Evolutionary conservation across 2,797 vertebrate species (phyloP).

Genomic region (Esox lucius): DNA sequence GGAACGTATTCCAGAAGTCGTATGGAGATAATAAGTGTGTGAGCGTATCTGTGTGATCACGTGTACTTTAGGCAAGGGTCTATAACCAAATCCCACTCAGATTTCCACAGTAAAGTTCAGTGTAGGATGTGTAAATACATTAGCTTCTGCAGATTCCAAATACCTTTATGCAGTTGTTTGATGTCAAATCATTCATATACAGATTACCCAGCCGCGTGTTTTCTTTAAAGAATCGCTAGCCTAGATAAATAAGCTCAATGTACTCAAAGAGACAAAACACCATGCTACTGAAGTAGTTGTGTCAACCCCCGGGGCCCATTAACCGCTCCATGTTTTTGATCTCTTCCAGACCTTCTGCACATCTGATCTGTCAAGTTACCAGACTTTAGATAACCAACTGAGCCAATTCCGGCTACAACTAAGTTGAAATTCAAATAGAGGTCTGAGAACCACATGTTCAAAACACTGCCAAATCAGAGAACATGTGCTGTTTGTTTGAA

Average conservation of each 20-base stretch:
- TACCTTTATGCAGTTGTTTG: not conserved
- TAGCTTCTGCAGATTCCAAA: not conserved
- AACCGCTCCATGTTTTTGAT: too few relatives aligned
- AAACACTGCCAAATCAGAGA: not conserved
- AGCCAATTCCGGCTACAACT: too few relatives aligned
- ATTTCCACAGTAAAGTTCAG: not conserved
- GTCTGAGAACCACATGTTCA: too few relatives aligned
- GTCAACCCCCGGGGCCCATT: not conserved
- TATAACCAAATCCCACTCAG: not conserved
- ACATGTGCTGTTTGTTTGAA: constrained; percentile 23
- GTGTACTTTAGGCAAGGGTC: not conserved
- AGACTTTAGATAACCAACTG: too few relatives aligned
- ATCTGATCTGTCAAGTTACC: too few relatives aligned
- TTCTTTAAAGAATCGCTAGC: not conserved
- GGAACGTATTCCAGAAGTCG: not conserved
- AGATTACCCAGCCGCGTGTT: too few relatives aligned
- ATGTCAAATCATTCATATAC: not conserved
- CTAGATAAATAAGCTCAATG: constrained; percentile 24
- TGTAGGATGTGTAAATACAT: not conserved
- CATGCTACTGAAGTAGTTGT: not conserved
- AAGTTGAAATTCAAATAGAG: not conserved
- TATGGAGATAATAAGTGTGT: not conserved
- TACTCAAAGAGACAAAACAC: constrained; percentile 1
- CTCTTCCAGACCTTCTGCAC: too few relatives aligned
- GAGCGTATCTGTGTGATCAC: not conserved